phyloP scores from a whole-genome alignment of 2,113 vertebrate species.

The Clarias magur region DNA sequence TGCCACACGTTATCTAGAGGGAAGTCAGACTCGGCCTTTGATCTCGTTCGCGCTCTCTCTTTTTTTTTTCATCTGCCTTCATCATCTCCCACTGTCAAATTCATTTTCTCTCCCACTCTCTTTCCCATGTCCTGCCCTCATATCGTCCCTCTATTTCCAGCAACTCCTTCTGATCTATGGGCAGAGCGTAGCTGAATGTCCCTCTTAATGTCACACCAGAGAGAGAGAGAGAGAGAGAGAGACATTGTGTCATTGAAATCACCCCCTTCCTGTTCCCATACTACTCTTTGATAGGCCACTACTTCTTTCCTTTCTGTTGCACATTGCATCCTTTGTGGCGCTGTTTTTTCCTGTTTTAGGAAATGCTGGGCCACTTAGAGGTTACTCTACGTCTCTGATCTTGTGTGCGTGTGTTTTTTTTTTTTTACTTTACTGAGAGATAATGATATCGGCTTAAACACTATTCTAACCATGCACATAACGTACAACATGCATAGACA shows the following conservation, averaged over 20 bases:
- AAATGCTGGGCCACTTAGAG: constrained; percentile 39
- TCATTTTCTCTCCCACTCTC: constrained; percentile 58
- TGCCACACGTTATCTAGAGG: constrained; percentile 89
- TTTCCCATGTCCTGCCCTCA: constrained; percentile 33
- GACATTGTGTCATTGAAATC: constrained; percentile 44
- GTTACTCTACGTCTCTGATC: neutral
- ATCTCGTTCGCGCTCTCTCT: constrained; percentile 62
- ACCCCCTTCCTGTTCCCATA: constrained; percentile 57
- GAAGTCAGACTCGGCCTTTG: constrained; percentile 80
- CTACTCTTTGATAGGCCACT: constrained; percentile 60
- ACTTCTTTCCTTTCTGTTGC: constrained; percentile 52
- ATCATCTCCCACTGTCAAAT: constrained; percentile 46
- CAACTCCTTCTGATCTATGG: constrained; percentile 5
- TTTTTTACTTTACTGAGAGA: neutral
- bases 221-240: constrained; percentile 22
- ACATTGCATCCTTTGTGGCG: constrained; percentile 37
- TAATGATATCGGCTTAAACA: neutral
- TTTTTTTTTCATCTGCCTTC: constrained; percentile 55
- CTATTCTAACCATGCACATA: neutral
- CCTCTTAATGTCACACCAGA: constrained; percentile 8
- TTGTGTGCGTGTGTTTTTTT: neutral
- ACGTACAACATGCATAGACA: neutral
- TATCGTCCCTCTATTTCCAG: constrained; percentile 40
- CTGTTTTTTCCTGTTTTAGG: constrained; percentile 53
- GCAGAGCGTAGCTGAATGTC: constrained; percentile 22